Conservation (phyloP, 2,797 vertebrate genomes). For the Lemur catta region DNA sequence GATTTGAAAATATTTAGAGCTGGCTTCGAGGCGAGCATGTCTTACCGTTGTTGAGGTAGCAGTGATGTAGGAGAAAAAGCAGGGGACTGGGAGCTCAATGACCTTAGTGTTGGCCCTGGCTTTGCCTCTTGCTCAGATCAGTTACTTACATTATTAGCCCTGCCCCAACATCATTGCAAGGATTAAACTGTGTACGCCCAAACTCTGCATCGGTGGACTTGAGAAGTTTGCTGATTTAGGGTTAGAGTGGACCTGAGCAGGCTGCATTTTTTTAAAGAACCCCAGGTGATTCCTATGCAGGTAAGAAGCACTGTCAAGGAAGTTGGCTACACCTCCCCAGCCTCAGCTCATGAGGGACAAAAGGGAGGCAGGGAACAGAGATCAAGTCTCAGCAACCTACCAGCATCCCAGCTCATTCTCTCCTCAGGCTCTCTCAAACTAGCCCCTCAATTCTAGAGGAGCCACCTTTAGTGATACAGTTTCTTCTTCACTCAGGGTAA, state of each 20-base stretch:
- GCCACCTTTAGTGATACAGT: not conserved
- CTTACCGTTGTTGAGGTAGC: not conserved
- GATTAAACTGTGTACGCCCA: not conserved
- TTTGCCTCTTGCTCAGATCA: not conserved
- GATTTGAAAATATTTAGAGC: not conserved
- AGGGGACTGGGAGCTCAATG: not conserved
- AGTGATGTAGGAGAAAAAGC: not conserved
- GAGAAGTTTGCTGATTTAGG: not conserved
- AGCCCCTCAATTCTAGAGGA: not conserved
- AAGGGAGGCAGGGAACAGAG: not conserved
- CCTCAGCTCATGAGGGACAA: not conserved
- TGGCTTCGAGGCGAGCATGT: not conserved
- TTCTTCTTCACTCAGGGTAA: not conserved
- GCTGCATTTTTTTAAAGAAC: not conserved
- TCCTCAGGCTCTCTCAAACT: not conserved
- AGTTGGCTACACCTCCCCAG: not conserved
- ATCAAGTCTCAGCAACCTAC: not conserved
- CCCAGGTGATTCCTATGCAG: not conserved
- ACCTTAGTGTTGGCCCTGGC: not conserved
- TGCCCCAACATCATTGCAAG: not conserved
- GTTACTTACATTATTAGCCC: not conserved
- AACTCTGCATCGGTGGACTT: not conserved
- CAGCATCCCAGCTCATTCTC: not conserved
- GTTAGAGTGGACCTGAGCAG: not conserved
- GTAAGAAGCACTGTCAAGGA: not conserved